These are phyloP conservation scores for Pentamera pediparva DNA, from an alignment of 53 echinoderm and acorn worm species.

Conservation along the genomic window DNA sequence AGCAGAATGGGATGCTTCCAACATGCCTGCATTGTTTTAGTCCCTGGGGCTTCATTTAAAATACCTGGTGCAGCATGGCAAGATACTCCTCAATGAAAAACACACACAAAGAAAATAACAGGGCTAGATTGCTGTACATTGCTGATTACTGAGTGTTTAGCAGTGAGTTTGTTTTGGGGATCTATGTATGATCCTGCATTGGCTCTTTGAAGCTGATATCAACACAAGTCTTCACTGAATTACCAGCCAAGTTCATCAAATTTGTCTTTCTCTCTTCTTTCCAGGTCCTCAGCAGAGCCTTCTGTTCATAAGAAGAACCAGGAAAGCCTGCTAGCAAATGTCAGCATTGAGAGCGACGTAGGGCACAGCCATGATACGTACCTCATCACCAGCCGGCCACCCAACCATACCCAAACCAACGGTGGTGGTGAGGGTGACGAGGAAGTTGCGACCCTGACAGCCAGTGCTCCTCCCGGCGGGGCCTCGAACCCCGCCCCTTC, in stretches of 20 bases:
- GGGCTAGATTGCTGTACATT: too few species aligned
- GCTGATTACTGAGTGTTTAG: too few species aligned
- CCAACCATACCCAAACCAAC: not conserved
- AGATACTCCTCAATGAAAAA: too few species aligned
- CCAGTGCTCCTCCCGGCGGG: constrained; percentile 6
- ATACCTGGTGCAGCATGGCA: too few species aligned
- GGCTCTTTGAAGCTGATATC: too few species aligned
- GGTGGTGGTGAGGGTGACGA: constrained; percentile 62
- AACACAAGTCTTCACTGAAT: not conserved
- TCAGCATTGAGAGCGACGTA: constrained; percentile 76
- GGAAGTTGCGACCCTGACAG: constrained; percentile 83
- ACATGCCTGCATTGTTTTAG: too few species aligned
- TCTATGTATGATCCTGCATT: too few species aligned
- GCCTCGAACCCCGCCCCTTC: not conserved
- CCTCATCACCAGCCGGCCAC: not conserved
- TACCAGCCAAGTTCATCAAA: not conserved
- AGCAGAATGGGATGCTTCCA: too few species aligned
- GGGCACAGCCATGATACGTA: constrained; percentile 22
- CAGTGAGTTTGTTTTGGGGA: too few species aligned
- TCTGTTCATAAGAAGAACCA: not conserved
- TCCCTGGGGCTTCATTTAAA: too few species aligned
- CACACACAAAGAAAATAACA: too few species aligned
- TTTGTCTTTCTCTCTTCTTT: not conserved
- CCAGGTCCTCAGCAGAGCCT: constrained; percentile 1
- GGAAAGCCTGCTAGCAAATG: constrained; percentile 87